Percentiles rank a stretch among this genome's conserved stretches.
Evolutionary conservation across 2,888 invertebrate genomes (phyloP).

Genomic region (Gibbula magus): DNA sequence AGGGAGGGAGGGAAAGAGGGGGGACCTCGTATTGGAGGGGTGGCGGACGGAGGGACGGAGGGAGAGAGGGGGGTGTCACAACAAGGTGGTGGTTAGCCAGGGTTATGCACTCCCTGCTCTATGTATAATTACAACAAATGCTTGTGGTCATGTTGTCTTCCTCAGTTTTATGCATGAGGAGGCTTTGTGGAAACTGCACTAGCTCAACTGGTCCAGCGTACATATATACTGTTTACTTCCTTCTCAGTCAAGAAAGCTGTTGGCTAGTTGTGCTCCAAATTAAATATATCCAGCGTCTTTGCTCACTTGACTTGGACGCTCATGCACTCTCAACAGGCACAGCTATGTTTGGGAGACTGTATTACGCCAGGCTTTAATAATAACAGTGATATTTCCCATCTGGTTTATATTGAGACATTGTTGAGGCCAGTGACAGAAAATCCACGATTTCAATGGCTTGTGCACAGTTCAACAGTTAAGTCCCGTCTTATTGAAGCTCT

Average conservation of each 20-base stretch:
- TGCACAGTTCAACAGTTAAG: not conserved
- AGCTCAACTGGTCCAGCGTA: not conserved
- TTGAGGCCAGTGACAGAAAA: not conserved
- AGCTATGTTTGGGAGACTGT: too few relatives aligned
- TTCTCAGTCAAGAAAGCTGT: not conserved
- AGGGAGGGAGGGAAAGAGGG: not conserved
- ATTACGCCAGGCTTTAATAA: not conserved
- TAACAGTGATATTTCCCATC: constrained; percentile 4
- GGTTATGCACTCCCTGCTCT: not conserved
- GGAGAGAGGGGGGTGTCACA: not conserved
- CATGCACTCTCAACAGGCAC: too few relatives aligned
- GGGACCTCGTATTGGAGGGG: not conserved
- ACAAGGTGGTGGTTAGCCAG: too few relatives aligned
- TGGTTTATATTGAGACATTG: not conserved
- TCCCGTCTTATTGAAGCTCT: not conserved
- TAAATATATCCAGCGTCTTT: not conserved
- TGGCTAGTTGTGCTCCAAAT: not conserved
- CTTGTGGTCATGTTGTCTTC: not conserved
- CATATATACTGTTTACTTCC: not conserved
- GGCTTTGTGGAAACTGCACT: not conserved
- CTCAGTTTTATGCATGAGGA: not conserved
- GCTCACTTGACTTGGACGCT: too few relatives aligned
- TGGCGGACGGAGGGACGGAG: not conserved
- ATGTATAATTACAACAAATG: constrained; percentile 14
- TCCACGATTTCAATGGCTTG: not conserved